These are phyloP conservation scores for Apodemia mormo DNA, from an alignment of 2,888 invertebrate species.

Conservation along the genomic window DNA sequence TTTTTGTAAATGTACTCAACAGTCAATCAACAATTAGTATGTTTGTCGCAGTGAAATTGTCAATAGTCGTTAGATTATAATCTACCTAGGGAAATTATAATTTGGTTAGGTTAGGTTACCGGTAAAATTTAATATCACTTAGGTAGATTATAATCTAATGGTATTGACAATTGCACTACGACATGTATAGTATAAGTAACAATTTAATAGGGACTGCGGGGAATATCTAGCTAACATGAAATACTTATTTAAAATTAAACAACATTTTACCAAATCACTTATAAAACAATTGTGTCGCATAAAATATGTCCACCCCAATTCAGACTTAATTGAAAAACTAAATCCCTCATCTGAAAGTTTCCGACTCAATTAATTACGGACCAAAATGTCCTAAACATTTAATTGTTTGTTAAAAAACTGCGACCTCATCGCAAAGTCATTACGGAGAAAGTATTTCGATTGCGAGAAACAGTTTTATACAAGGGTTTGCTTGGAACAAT, in stretches of 20 bases:
- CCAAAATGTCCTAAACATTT: constrained; percentile 19
- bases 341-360: constrained; percentile 14
- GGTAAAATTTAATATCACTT: no score
- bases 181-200: no score
- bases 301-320: constrained; percentile 9
- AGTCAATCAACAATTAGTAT: no score
- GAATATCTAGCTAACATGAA: not conserved
- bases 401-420: constrained; percentile 18
- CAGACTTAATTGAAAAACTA: constrained; percentile 17
- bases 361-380: constrained; percentile 14
- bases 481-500: not conserved
- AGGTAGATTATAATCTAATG: no score
- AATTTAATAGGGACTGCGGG: no score
- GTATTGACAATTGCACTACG: no score
- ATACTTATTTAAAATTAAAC: not conserved
- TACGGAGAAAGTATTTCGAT: not conserved
- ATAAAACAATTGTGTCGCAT: constrained; percentile 3
- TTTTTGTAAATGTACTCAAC: no score
- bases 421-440: constrained; percentile 3
- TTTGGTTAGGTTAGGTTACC: no score
- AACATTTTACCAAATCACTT: not conserved
- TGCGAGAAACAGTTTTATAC: not conserved
- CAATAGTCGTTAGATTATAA: no score
- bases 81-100: no score
- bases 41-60: no score